Evolutionary conservation across 2,113 vertebrate species (phyloP), one percentile per base, ranked within the genome.

Genomic region (Phoxinus phoxinus): DNA sequence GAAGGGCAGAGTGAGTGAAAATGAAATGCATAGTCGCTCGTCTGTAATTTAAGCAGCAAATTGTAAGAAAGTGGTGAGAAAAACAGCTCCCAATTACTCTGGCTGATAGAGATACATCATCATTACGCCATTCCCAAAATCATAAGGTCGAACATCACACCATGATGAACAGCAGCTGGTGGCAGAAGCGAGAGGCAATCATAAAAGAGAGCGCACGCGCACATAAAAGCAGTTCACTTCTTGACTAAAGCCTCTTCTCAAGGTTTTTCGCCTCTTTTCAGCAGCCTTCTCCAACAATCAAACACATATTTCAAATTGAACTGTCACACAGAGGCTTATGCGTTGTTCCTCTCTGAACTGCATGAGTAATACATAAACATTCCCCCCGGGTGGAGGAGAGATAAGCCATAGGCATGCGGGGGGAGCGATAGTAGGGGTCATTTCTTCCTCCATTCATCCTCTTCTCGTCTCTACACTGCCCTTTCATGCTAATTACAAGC

Each of bases 401-500:
- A 93, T 93, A 92, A 94, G 92, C 87, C 88, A 88, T 77, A 82
- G 88, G 88, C 89, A 79, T 91, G 90, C 86, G 88, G 87, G 46
- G 46, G 67, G 87, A 89, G 88, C 85, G 90, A 93, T 88, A 91
- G 87, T 17, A 17, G 88, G 90, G 91, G 94, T 94, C 93, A 93
- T 89, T 90, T 88, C 90, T 87, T 87, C 82, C 87, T 91, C 89
- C 91, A 88, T 91, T 93, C 89, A 90, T 80, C 91, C 88, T 90
- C 88, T 84, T 90, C 89, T 86, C 86, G 87, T 87, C 90, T 88
- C 83, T 72, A 59, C 58, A 30, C 87, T 90, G 91, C 89, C 88
- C 87, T 92, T 93, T 94, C 90, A 92, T 92, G 90, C 90, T 93
- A 94, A 94, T 94, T 94, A 93, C 90, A 90, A 91, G 93, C 91